Evolutionary conservation across 2,797 vertebrate species (phyloP).

Genomic region (Sebastes baramenuke): DNA sequence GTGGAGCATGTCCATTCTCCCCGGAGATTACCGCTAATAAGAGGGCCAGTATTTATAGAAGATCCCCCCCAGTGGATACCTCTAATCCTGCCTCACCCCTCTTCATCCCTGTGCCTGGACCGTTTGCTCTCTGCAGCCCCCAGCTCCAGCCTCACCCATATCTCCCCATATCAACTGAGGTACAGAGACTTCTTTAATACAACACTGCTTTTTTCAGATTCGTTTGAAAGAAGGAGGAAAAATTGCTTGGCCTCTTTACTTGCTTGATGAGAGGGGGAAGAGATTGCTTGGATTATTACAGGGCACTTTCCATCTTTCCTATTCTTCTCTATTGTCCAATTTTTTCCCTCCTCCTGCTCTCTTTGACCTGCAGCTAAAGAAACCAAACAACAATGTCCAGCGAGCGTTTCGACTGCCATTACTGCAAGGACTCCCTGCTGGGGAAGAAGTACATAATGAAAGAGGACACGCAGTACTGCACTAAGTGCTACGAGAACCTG

Average conservation of each 20-base stretch:
- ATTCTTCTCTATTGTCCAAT: slow-evolving; percentile 24
- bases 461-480: slow-evolving; percentile 90
- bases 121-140: slow-evolving; percentile 36
- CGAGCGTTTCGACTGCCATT: slow-evolving; percentile 87
- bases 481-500: slow-evolving; percentile 91
- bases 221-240: slow-evolving; percentile 5
- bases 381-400: slow-evolving; percentile 81
- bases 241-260: slow-evolving; percentile 15
- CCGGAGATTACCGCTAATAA: slow-evolving; percentile 82
- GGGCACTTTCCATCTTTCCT: slow-evolving; percentile 14
- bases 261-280: slow-evolving; percentile 9
- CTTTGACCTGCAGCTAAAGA: slow-evolving; percentile 64
- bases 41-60: slow-evolving; percentile 86
- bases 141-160: slow-evolving; percentile 47
- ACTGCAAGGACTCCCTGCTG: slow-evolving; percentile 91
- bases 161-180: slow-evolving; percentile 45
- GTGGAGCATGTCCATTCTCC: slow-evolving; percentile 72
- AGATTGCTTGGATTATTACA: slow-evolving; percentile 31
- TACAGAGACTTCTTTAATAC: slow-evolving; percentile 34
- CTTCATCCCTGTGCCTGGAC: slow-evolving; percentile 59
- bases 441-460: slow-evolving; percentile 93
- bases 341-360: slow-evolving; percentile 36
- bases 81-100: slow-evolving; percentile 78
- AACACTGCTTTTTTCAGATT: slow-evolving; percentile 8
- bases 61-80: slow-evolving; percentile 72